Evolutionary conservation across 2,113 vertebrate genomes (phyloP), one percentile per base, ranked within the genome.

Genomic region (Tretioscincus oriximinensis): DNA sequence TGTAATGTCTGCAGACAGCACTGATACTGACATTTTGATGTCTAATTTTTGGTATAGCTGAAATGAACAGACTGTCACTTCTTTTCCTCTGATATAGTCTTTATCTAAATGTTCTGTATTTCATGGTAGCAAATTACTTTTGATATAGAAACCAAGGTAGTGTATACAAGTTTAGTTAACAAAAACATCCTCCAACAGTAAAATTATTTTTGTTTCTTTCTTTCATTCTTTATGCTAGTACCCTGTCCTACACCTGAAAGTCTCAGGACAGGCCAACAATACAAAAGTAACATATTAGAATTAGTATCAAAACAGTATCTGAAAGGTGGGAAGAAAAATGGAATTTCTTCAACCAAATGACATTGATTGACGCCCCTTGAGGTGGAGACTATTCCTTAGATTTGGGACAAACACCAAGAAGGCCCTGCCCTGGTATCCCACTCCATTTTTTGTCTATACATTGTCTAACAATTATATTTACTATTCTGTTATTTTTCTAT

Each of bases 71-170:
- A 47, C 29, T 2, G 60, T 60, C 12, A 54, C n/a, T 47, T 76
- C 10, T 11, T 7, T 3, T 76, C 16, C 7, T 5, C 4, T 0
- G 77, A 76, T 76, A 88, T 84, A 83, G 83, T 77, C 85, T 58
- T 73, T 74, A 2, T 75, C 29, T 75, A 70, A 0, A 49, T 73
- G 0, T 0, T 0, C 81, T 31, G 63, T 28, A 10, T 21, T 28
- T 82, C 54, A 4, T 16, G 0, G 0, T 41, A 82, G 85, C 2
- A 65, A 0, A 0, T 78, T 73, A 75, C 85, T 80, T 26, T 1
- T 2, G 29, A 80, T 0, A 45, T 0, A 0, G 0, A 0, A 5
- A 41, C 16, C 6, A 22, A 6, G 18, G 1, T 11, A 64, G 51
- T 41, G 35, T 0, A 9, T 7, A 29, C 74, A 67, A 68, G 58